Evolutionary conservation across 2,797 vertebrate species (phyloP).

Genomic region (Microctenopoma steveboyesi): DNA sequence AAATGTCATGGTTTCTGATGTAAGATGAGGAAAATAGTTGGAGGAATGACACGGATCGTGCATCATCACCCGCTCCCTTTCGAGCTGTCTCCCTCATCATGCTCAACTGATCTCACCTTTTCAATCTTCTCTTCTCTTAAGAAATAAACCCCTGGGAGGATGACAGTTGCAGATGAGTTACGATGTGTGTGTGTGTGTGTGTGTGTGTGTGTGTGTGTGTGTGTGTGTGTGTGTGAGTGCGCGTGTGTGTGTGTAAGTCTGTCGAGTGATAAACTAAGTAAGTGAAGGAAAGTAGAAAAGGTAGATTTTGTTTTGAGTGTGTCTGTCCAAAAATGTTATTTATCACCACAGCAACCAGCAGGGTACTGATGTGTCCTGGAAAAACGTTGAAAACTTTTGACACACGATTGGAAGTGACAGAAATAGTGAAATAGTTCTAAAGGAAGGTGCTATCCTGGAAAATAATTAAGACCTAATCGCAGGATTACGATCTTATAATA

Average conservation of each 20-base stretch:
- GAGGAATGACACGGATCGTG: conserved; percentile 54
- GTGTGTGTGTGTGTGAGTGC: not conserved
- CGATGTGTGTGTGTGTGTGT: not conserved
- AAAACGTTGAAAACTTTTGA: no score
- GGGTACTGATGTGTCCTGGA: not conserved
- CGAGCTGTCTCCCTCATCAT: conserved; percentile 57
- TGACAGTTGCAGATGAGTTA: conserved; percentile 61
- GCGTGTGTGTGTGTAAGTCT: conserved; percentile 5
- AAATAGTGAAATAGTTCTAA: no score
- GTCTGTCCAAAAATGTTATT: not conserved
- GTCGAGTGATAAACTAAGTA: conserved; percentile 22
- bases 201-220: not conserved
- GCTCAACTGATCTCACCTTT: conserved; percentile 67
- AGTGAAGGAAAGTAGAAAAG: conserved; percentile 24
- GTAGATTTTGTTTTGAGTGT: conserved; percentile 1
- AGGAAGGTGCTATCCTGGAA: no score
- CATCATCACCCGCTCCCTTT: conserved; percentile 56
- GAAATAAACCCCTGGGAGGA: conserved; percentile 52
- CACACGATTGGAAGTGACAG: no score
- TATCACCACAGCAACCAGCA: not conserved
- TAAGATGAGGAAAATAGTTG: conserved; percentile 57
- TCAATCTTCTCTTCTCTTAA: conserved; percentile 63
- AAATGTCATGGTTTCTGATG: conserved; percentile 58
- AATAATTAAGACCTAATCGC: no score
- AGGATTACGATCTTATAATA: no score